Evolutionary conservation across 1,140 invertebrate genomes (phyloP).

Genomic region (Cotesia typhae): DNA sequence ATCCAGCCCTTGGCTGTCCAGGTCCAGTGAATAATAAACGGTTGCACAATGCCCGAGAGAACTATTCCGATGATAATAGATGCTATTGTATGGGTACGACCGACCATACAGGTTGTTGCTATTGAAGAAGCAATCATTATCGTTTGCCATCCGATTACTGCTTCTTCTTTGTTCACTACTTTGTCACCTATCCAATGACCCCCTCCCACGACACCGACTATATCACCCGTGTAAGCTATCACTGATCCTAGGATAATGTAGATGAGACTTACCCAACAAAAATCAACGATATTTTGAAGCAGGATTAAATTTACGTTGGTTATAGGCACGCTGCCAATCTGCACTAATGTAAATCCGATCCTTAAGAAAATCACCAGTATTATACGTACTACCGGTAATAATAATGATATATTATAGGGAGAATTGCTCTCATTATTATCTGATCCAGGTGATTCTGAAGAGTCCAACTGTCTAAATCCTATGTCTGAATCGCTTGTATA

Average conservation of each 20-base stretch:
- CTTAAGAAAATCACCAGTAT: constrained; percentile 44
- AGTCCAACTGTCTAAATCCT: background rate
- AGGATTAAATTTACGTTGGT: constrained; percentile 51
- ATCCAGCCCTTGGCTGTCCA: constrained; percentile 50
- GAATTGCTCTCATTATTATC: background rate
- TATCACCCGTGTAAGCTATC: constrained; percentile 46
- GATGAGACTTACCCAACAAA: constrained; percentile 45
- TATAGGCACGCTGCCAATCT: constrained; percentile 48
- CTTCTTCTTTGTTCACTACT: constrained; percentile 42
- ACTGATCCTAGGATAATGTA: constrained; percentile 44
- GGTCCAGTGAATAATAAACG: constrained; percentile 50
- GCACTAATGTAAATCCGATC: constrained; percentile 46
- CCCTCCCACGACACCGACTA: constrained; percentile 35
- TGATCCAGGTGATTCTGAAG: background rate
- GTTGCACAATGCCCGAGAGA: constrained; percentile 44
- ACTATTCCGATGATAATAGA: constrained; percentile 41
- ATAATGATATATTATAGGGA: background rate
- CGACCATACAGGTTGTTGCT: constrained; percentile 43
- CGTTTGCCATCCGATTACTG: constrained; percentile 47
- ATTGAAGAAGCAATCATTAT: constrained; percentile 45
- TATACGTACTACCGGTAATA: constrained; percentile 26
- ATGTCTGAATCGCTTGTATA: constrained; percentile 2
- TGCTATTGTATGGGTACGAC: constrained; percentile 45
- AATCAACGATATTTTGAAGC: constrained; percentile 48
- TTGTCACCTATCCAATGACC: constrained; percentile 46